Conservation (phyloP, 2,888 invertebrate species). For the Steromphala cineraria region DNA sequence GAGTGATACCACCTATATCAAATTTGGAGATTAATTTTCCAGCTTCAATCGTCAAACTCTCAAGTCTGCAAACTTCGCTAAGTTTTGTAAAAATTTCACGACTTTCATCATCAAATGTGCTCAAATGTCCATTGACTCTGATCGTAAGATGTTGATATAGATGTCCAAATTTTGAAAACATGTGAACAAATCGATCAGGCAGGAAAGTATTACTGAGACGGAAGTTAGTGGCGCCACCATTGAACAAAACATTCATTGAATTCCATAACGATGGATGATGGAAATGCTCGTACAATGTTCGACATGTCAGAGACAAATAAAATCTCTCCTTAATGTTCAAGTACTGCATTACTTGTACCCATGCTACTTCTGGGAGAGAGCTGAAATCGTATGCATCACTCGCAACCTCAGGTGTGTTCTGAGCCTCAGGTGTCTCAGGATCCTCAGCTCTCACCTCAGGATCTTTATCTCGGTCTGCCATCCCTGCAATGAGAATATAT, state of each 20-base stretch:
- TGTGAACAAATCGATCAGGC: conserved; percentile 19
- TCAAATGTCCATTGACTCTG: conserved; percentile 47
- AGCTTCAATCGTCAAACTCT: conserved; percentile 57
- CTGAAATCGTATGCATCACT: background rate
- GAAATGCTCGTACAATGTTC: conserved; percentile 53
- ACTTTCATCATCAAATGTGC: conserved; percentile 45
- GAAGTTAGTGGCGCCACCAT: conserved; percentile 31
- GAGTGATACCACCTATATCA: conserved; percentile 40
- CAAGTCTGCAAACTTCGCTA: conserved; percentile 55
- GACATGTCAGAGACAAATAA: conserved; percentile 54
- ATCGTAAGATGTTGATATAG: conserved; percentile 63
- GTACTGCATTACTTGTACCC: conserved; percentile 57
- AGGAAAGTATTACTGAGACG: conserved; percentile 21
- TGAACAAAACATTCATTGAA: conserved; percentile 46
- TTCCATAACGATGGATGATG: conserved; percentile 66
- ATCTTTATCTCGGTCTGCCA: too few relatives aligned
- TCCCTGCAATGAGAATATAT: too few relatives aligned
- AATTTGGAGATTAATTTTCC: conserved; percentile 48
- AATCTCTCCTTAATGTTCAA: conserved; percentile 52
- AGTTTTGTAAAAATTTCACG: conserved; percentile 47
- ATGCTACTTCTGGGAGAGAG: conserved; percentile 45
- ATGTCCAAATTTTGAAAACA: conserved; percentile 56
- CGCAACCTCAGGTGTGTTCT: too few relatives aligned
- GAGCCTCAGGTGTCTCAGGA: too few relatives aligned
- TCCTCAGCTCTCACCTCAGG: too few relatives aligned